Evolutionary conservation across 2,113 vertebrate species (phyloP).

Genomic region (human): GRCh38 chr5:159464501-159465000

Average conservation of each 20-base stretch:
- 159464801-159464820: not conserved
- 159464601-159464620: not conserved
- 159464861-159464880: not conserved
- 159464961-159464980: no score
- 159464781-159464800: not conserved
- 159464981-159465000: no score
- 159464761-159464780: not conserved
- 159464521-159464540: not conserved
- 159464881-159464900: not conserved
- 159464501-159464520: not conserved
- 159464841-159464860: not conserved
- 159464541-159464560: not conserved
- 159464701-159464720: not conserved
- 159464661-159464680: not conserved
- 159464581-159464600: not conserved
- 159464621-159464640: not conserved
- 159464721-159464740: not conserved
- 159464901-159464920: no score
- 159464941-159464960: no score
- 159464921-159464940: fast-evolving
- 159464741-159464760: not conserved
- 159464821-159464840: not conserved
- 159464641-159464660: not conserved
- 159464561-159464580: not conserved
- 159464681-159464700: not conserved